Evolutionary conservation across 2,797 vertebrate species (phyloP).

Genomic region (Tokudaia muenninki): DNA sequence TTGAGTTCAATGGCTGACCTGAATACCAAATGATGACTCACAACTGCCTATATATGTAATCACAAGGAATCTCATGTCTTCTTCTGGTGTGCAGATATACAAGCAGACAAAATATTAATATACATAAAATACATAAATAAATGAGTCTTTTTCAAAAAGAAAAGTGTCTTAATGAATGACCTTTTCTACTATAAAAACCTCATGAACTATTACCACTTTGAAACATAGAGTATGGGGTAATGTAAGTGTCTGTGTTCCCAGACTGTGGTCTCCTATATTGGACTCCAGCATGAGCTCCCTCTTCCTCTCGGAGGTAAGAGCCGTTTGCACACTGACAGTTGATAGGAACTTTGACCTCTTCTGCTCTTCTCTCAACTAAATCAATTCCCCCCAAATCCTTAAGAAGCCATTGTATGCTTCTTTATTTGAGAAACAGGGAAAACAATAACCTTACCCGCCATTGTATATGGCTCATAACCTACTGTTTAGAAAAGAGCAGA

Average conservation of each 20-base stretch:
- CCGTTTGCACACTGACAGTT: not conserved
- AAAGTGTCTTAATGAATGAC: not conserved
- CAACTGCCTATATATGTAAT: not conserved
- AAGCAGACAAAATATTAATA: not conserved
- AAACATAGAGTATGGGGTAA: not conserved
- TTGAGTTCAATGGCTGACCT: not conserved
- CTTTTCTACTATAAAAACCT: not conserved
- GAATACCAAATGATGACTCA: not conserved
- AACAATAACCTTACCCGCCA: slow-evolving; percentile 21
- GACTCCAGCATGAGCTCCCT: not conserved
- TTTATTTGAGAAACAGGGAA: slow-evolving; percentile 52
- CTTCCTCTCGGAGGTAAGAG: not conserved
- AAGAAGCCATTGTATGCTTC: slow-evolving; percentile 27
- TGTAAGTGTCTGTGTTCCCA: not conserved
- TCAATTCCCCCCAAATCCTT: not conserved
- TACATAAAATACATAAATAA: not conserved
- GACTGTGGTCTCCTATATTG: too few relatives aligned
- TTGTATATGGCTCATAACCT: slow-evolving; percentile 44
- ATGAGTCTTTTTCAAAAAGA: not conserved
- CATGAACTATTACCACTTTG: not conserved
- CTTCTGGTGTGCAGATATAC: not conserved
- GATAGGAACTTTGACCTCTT: not conserved
- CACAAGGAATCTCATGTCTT: not conserved
- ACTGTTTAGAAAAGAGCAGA: slow-evolving; percentile 52
- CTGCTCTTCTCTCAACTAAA: not conserved